phyloP scores from a whole-genome alignment of 2,113 vertebrate species.

The Emydura subglobosa region DNA sequence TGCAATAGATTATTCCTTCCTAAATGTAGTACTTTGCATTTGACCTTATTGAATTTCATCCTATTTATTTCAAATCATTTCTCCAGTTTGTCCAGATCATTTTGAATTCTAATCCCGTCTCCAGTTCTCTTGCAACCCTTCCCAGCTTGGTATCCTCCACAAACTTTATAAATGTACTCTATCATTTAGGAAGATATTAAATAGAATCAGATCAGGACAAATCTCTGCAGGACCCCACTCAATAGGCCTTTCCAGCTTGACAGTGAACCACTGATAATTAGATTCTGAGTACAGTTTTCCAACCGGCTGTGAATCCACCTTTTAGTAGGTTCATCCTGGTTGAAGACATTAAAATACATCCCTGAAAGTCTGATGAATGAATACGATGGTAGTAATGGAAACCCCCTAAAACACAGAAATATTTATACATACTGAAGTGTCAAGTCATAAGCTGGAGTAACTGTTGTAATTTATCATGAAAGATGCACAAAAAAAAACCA shows the following conservation, averaged over 20 bases:
- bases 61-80: too few species aligned
- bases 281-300: neutral
- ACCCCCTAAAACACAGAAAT: neutral
- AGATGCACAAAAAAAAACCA: neutral
- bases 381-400: conserved; percentile 15
- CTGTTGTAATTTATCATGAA: neutral
- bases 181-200: neutral
- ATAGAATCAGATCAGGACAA: neutral
- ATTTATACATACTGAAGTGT: neutral
- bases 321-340: neutral
- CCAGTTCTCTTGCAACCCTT: too few species aligned
- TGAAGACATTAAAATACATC: neutral
- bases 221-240: neutral
- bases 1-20: neutral
- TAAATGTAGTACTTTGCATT: neutral
- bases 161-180: neutral
- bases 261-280: neutral
- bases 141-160: neutral
- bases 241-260: neutral
- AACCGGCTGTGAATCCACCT: neutral
- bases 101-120: too few species aligned
- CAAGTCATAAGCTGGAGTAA: neutral
- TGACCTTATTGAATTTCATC: too few species aligned
- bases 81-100: too few species aligned
- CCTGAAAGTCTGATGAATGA: conserved; percentile 7